Conservation (phyloP, 2,888 invertebrate genomes). For the Tinea semifulvella region DNA sequence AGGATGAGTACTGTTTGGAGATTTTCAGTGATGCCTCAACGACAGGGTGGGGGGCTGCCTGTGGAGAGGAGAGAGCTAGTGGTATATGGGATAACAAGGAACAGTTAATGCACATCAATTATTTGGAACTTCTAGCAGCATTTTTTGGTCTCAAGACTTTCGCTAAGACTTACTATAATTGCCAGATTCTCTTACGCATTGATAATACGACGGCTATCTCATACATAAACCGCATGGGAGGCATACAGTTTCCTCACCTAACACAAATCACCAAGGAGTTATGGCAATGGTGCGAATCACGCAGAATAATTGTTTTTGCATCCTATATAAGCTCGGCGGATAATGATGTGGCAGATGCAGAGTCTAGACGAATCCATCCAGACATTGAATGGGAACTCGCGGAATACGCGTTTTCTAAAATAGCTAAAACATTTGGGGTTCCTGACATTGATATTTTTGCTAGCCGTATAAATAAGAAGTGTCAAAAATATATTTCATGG, state of each 20-base stretch:
- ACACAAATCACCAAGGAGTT: constrained; percentile 18
- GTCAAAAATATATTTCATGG: constrained; percentile 15
- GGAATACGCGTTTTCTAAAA: constrained; percentile 13
- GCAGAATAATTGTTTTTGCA: constrained; percentile 19
- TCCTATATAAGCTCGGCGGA: constrained; percentile 20
- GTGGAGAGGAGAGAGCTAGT: constrained; percentile 15
- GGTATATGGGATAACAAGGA: constrained; percentile 18
- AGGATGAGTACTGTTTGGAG: constrained; percentile 12
- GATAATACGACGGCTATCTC: constrained; percentile 21
- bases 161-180: constrained; percentile 14
- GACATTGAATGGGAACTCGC: constrained; percentile 19
- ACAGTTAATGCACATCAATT: constrained; percentile 18
- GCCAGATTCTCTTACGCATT: constrained; percentile 17
- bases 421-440: constrained; percentile 17
- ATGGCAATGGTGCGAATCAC: constrained; percentile 22
- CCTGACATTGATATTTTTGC: constrained; percentile 24
- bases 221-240: constrained; percentile 19
- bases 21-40: constrained; percentile 19
- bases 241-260: constrained; percentile 19
- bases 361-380: constrained; percentile 18
- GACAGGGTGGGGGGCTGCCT: constrained; percentile 19
- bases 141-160: constrained; percentile 17
- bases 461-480: constrained; percentile 21
- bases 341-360: constrained; percentile 22
- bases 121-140: constrained; percentile 17